Evolutionary conservation across 2,797 vertebrate species (phyloP).

Genomic region (Chelmon rostratus): DNA sequence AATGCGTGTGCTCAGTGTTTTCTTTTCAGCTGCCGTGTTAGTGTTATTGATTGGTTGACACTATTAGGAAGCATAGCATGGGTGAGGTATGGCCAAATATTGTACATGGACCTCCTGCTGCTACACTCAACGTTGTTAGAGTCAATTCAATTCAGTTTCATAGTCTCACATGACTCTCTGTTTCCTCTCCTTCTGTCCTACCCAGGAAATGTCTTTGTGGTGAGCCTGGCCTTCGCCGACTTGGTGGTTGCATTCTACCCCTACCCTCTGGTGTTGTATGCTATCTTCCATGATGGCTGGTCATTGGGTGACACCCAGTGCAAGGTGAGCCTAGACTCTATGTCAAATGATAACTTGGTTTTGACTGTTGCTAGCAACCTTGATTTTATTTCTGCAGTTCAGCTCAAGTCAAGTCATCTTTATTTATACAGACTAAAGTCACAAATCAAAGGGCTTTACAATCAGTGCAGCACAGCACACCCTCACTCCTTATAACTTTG

Average conservation of each 20-base stretch:
- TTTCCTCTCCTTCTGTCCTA: conserved; percentile 30
- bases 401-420: background rate
- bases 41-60: conserved; percentile 23
- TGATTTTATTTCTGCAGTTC: background rate
- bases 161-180: background rate
- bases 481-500: no score
- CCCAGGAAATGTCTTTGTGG: conserved; percentile 91
- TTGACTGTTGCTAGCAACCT: background rate
- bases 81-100: background rate
- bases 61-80: background rate
- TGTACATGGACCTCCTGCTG: background rate
- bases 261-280: conserved; percentile 89
- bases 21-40: background rate
- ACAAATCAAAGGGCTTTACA: no score
- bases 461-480: no score
- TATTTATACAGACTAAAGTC: background rate
- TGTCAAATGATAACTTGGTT: background rate
- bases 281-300: conserved; percentile 91
- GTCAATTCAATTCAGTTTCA: background rate
- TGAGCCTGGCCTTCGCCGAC: conserved; percentile 91
- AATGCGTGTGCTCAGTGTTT: background rate
- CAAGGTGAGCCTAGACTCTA: conserved; percentile 77
- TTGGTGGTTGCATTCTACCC: conserved; percentile 92
- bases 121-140: background rate
- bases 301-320: conserved; percentile 88